phyloP scores from a whole-genome alignment of 2,113 vertebrate species.

The Struthio camelus region DNA sequence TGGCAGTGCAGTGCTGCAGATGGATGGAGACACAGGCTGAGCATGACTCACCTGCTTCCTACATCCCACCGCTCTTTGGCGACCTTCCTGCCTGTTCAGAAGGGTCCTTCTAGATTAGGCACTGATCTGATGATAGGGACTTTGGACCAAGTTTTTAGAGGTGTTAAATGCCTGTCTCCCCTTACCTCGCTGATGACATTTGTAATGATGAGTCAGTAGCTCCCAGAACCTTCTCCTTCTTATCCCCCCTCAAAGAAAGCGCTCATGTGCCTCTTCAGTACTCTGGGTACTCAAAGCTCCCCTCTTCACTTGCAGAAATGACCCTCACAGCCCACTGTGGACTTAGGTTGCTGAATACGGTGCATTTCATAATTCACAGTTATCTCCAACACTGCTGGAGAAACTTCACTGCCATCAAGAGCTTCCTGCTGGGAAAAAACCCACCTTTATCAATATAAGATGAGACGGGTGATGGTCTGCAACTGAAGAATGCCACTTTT shows the following conservation, averaged over 20 bases:
- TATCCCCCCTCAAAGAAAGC: not conserved
- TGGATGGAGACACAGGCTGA: not conserved
- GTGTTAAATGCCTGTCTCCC: not conserved
- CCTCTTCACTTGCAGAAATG: not conserved
- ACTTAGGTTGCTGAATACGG: not conserved
- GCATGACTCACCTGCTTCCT: not conserved
- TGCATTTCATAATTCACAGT: not conserved
- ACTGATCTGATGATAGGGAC: too few species aligned
- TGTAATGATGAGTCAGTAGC: not conserved
- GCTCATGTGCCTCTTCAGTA: rapidly evolving
- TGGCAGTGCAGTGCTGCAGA: too few species aligned
- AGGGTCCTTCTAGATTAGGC: not conserved
- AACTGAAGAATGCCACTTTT: not conserved
- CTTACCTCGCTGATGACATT: not conserved
- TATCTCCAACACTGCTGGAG: not conserved
- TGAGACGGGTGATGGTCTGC: not conserved
- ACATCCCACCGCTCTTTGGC: not conserved
- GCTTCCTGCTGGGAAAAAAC: not conserved
- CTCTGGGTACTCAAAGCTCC: not conserved
- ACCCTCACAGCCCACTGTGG: not conserved
- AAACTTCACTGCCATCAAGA: not conserved
- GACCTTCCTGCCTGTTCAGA: not conserved
- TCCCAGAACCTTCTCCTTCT: not conserved
- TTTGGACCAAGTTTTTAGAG: not conserved
- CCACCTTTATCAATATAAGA: not conserved